These are phyloP conservation scores for Strix uralensis DNA, from an alignment of 2,113 vertebrate genomes.

Conservation along the genomic window DNA sequence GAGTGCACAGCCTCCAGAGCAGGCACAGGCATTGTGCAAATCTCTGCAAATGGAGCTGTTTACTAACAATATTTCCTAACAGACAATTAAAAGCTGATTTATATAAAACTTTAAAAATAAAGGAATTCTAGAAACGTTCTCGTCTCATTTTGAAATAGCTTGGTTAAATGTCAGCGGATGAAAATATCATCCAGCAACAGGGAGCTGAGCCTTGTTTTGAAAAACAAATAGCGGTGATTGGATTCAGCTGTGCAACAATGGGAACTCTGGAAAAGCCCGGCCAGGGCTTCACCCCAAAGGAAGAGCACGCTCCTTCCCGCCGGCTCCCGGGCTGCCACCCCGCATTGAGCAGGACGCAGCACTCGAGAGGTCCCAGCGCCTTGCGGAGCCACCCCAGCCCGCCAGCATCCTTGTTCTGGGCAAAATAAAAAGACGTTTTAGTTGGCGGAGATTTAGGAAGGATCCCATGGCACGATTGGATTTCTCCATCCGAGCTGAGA, in stretches of 20 bases:
- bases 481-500: not conserved
- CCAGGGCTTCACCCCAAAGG: not conserved
- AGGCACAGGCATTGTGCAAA: not conserved
- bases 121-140: conserved; percentile 62
- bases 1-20: not conserved
- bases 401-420: not conserved
- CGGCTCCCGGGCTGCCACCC: rapidly evolving
- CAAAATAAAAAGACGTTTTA: not conserved
- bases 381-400: not conserved
- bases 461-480: rapidly evolving
- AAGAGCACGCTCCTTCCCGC: not conserved
- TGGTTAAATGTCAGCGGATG: conserved; percentile 42
- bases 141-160: conserved; percentile 36
- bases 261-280: not conserved
- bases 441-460: not conserved
- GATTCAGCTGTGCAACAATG: conserved; percentile 53
- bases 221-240: conserved; percentile 50
- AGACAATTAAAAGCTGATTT: conserved; percentile 56
- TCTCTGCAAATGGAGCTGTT: conserved; percentile 38
- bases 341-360: rapidly evolving
- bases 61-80: conserved; percentile 24
- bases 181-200: conserved; percentile 32
- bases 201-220: conserved; percentile 30
- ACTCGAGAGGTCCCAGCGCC: not conserved
- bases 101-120: conserved; percentile 54